Evolutionary conservation across 2,888 invertebrate genomes (phyloP), one percentile per base, ranked within the genome.

Genomic region (Morpho deidamia): DNA sequence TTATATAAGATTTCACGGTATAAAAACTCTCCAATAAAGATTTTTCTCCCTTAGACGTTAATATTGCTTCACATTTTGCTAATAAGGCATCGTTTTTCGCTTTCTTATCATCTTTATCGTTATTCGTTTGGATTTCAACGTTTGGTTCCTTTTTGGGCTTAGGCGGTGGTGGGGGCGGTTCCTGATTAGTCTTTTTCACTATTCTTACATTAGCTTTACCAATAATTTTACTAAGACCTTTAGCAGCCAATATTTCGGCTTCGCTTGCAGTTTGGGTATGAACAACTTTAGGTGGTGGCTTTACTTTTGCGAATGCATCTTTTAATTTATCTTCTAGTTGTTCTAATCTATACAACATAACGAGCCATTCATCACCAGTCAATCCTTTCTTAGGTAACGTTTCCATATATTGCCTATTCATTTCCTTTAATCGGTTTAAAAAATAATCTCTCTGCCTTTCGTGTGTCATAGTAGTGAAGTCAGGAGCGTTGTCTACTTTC

Each of bases 171-270:
- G 76, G 76, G 0, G 69, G 64, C 11, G 58, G 51, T 55, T 63
- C 62, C 5, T 45, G 39, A 14, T 56, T 60, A 0, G 60, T 44
- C 35, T 64, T 69, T 47, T 69, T 64, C 0, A 61, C 59, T 1
- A 56, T 58, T 32, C 61, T 56, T 68, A 78, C 0, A 41, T 77
- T 86, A 0, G 83, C 76, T 61, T 84, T 83, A 0, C 78, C 81
- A 39, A 90, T 89, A 0, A 90, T 83, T 56, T 88, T 90, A 51
- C 88, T 86, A 0, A 90, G 64, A 0, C 87, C 87, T 60, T 81
- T 89, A 0, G 85, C 90, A 0, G 83, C 90, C 47, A 90, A 38
- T 0, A 89, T 83, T 66, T 90, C 90, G 0, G 88, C 89, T 65
- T 90, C 89, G 55, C 83, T 86, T 0, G 64, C 61, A 5, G 60